phyloP scores from a whole-genome alignment of 2,797 vertebrate genomes.

The Cossypha niveicapilla region DNA sequence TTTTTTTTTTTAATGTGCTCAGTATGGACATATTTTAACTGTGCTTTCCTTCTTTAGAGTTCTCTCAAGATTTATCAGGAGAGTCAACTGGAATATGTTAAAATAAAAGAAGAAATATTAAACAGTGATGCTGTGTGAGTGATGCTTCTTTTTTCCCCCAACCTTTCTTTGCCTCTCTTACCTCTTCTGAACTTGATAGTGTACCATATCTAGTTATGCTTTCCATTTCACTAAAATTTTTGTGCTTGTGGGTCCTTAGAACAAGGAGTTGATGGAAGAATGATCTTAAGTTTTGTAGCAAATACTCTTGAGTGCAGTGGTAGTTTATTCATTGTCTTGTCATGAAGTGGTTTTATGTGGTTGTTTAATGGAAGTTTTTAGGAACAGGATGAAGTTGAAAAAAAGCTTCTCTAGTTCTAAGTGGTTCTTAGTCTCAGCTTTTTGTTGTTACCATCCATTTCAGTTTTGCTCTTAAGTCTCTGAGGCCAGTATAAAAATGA shows the following conservation, averaged over 20 bases:
- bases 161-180: not conserved
- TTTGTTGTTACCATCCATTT: not conserved
- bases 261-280: not conserved
- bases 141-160: not conserved
- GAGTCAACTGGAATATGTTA: slow-evolving; percentile 78
- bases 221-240: not conserved
- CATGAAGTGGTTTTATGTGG: not conserved
- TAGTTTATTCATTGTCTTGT: not conserved
- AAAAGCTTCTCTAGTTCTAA: not conserved
- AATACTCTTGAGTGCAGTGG: not conserved
- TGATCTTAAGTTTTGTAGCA: not conserved
- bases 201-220: not conserved
- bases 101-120: slow-evolving; percentile 80
- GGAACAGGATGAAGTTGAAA: not conserved
- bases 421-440: not conserved
- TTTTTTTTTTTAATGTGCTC: rapidly evolving
- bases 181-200: not conserved
- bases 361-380: not conserved
- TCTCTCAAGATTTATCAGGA: slow-evolving; percentile 80
- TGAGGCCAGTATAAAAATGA: not conserved
- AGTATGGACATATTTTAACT: not conserved
- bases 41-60: slow-evolving; percentile 67
- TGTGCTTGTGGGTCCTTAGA: not conserved
- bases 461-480: not conserved
- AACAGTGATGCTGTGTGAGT: slow-evolving; percentile 82